A percentile compares a stretch with the other conserved stretches of the same genome.
These are phyloP conservation scores for Troides oblongomaculatus DNA, from an alignment of 2,888 invertebrate genomes.

Conservation along the genomic window DNA sequence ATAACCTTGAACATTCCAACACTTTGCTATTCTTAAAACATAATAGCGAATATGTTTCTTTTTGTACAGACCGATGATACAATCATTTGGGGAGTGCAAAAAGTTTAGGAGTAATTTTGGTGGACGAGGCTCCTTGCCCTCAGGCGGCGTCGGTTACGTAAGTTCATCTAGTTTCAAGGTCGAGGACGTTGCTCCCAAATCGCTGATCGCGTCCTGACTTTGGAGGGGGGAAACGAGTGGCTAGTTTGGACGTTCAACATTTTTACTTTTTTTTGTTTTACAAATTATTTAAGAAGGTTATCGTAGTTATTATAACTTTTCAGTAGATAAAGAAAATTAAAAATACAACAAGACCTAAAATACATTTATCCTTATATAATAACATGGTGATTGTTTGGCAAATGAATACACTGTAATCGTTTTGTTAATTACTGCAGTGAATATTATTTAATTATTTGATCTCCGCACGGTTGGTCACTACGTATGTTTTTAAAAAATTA, in stretches of 20 bases:
- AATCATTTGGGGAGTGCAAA: constrained; percentile 67
- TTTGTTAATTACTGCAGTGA: too few species aligned
- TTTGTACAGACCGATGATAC: constrained; percentile 42
- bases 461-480: too few species aligned
- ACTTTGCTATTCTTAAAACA: constrained; percentile 17
- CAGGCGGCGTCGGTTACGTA: constrained; percentile 70
- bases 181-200: constrained; percentile 79
- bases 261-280: constrained; percentile 35
- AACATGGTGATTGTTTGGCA: too few species aligned
- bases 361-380: too few species aligned
- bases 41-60: constrained; percentile 17
- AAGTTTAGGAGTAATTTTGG: constrained; percentile 66
- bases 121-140: constrained; percentile 67
- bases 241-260: constrained; percentile 65
- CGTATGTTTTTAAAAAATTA: too few species aligned
- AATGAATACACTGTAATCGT: too few species aligned
- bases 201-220: constrained; percentile 74
- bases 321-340: background rate
- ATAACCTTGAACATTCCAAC: constrained; percentile 26
- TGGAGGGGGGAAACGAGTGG: constrained; percentile 45
- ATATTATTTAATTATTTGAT: too few species aligned
- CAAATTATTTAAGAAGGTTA: constrained; percentile 20
- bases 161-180: constrained; percentile 79
- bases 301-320: background rate
- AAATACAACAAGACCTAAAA: too few species aligned